Evolutionary conservation across 1,140 invertebrate genomes (phyloP).

Genomic region (Bombus fervidus): DNA sequence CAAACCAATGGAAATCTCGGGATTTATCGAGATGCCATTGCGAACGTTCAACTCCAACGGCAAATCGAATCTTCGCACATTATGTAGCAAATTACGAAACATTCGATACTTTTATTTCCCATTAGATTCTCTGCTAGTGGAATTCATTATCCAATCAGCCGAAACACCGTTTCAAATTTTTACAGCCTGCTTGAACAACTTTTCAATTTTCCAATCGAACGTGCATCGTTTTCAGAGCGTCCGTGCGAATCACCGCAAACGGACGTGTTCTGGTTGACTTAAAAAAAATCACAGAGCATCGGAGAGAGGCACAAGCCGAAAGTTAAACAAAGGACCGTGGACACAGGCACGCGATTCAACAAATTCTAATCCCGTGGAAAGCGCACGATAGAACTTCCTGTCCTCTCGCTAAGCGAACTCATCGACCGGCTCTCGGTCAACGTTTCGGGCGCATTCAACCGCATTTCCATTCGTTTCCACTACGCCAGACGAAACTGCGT

Average conservation of each 20-base stretch:
- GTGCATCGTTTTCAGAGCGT: background rate
- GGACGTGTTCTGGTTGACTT: background rate
- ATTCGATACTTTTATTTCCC: background rate
- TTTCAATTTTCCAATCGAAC: background rate
- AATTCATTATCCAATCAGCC: background rate
- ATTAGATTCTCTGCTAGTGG: background rate
- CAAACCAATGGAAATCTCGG: slow-evolving; percentile 8
- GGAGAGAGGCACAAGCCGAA: slow-evolving; percentile 5
- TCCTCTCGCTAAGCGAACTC: background rate
- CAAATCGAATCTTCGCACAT: background rate
- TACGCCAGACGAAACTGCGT: background rate
- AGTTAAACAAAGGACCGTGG: slow-evolving; percentile 36
- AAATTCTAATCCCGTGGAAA: slow-evolving; percentile 39
- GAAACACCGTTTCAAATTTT: background rate
- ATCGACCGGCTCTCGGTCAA: slow-evolving; percentile 18
- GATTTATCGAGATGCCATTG: background rate
- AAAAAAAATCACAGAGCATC: slow-evolving; percentile 6
- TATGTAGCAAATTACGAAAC: background rate
- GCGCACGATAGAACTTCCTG: slow-evolving; percentile 5
- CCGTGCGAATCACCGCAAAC: background rate
- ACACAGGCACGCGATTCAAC: slow-evolving; percentile 29
- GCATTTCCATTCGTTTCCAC: slow-evolving; percentile 30
- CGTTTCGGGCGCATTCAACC: slow-evolving; percentile 1
- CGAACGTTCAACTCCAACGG: too few species aligned
- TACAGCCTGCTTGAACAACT: background rate